Evolutionary conservation across 2,113 vertebrate species (phyloP).

Genomic region (Penelope pileata): DNA sequence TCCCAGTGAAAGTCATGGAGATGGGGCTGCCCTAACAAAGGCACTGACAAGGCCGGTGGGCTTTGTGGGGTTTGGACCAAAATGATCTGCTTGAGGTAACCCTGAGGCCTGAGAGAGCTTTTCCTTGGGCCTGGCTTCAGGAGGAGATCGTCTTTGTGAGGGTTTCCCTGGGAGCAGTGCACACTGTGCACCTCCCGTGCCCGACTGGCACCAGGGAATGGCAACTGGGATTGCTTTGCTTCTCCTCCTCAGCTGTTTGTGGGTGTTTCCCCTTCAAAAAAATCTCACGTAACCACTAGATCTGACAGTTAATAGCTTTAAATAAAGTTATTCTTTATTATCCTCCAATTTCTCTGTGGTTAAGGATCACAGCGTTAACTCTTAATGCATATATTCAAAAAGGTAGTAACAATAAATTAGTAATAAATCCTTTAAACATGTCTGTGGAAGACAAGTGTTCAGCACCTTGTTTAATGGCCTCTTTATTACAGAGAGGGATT

Average conservation of each 20-base stretch:
- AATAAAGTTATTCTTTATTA: conserved; percentile 3
- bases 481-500: neutral
- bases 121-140: neutral
- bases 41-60: neutral
- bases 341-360: conserved; percentile 9
- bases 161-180: neutral
- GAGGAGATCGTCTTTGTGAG: neutral
- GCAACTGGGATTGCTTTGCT: neutral
- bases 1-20: neutral
- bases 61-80: neutral
- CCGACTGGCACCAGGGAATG: neutral
- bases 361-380: conserved; percentile 13
- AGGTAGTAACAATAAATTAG: neutral
- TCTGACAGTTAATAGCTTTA: neutral
- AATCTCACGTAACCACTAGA: neutral
- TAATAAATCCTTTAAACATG: conserved; percentile 26
- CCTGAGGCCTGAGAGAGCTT: neutral
- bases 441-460: neutral
- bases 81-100: neutral
- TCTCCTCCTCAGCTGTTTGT: neutral
- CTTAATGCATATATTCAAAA: neutral
- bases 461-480: neutral
- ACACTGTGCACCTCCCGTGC: no score
- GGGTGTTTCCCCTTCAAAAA: neutral
- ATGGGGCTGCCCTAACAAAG: neutral